Base-by-base conservation (phyloP, 2,797 vertebrate genomes). In the Cyprinella venusta region DNA sequence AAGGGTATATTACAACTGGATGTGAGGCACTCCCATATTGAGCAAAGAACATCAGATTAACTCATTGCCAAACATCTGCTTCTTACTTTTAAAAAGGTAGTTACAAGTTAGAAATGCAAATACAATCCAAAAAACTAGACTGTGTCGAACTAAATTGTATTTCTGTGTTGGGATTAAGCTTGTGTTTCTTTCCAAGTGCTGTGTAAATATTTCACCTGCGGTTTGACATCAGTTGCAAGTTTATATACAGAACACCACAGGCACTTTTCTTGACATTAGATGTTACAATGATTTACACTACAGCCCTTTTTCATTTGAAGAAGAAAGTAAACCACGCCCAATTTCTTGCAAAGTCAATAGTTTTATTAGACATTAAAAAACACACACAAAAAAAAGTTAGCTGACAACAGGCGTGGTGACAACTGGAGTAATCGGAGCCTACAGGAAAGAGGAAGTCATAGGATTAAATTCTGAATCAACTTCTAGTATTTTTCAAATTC, bases 21-120 rank as follows among this genome's bases (percentile, higher is more conserved):
- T 15, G 10, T 10, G 1, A 45, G 12, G 3, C 24, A 48, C 8
- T 0, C 45, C 4, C 5, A 24, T 42, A 16, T 0, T 8, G 4
- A 26, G 2, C 1, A 68, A 6, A 2, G 4, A 8, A 21, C 68
- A 1, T 6, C 15, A 52, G 2, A 72, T 1, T 18, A 26, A 24
- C n/a, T 59, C 1, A 12, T 13, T 24, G 4, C 10, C 56, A 59
- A 12, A 24, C 56, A 24, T 24, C 54, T 13, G 0, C 54, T 26
- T 30, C 42, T 30, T 72, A 1, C 16, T 21, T 52, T 18, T 26
- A 18, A 71, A 71, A 33, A 33, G 30, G 48, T 33, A 21, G 26
- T 30, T 54, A 54, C 16, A 52, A 19, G 26, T 8, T 6, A 18
- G 16, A 71, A 48, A 45, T 36, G 5, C 38, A 40, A 42, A 15